phyloP scores from a whole-genome alignment of 2,797 vertebrate genomes.

The Vultur gryphus region DNA sequence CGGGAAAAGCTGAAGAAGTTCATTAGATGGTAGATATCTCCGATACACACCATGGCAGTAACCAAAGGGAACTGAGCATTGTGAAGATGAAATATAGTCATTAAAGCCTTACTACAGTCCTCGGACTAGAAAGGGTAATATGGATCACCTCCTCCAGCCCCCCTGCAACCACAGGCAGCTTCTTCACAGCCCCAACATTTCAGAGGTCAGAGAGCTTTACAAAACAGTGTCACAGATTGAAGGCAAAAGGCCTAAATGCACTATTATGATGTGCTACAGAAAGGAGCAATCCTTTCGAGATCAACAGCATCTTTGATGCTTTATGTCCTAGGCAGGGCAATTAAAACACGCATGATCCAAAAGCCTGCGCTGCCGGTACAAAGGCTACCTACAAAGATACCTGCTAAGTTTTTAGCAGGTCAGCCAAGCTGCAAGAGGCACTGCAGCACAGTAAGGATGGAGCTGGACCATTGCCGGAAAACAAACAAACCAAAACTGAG shows the following conservation, averaged over 20 bases:
- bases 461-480: not conserved
- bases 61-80: constrained; percentile 66
- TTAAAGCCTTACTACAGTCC: not conserved
- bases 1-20: constrained; percentile 77
- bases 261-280: not conserved
- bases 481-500: not conserved
- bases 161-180: not conserved
- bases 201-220: not conserved
- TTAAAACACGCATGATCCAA: not conserved
- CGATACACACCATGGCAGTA: constrained; percentile 71
- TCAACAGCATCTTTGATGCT: not conserved
- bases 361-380: not conserved
- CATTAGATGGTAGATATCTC: constrained; percentile 72
- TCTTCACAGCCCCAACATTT: not conserved
- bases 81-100: not conserved
- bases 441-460: not conserved
- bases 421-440: not conserved
- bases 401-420: not conserved
- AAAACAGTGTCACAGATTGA: not conserved
- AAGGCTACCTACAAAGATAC: not conserved
- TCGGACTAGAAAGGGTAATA: not conserved
- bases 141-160: not conserved
- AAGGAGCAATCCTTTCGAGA: not conserved
- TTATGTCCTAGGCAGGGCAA: not conserved
- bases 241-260: not conserved